Evolutionary conservation across 1,140 invertebrate genomes (phyloP).

Genomic region (Homarus americanus): DNA sequence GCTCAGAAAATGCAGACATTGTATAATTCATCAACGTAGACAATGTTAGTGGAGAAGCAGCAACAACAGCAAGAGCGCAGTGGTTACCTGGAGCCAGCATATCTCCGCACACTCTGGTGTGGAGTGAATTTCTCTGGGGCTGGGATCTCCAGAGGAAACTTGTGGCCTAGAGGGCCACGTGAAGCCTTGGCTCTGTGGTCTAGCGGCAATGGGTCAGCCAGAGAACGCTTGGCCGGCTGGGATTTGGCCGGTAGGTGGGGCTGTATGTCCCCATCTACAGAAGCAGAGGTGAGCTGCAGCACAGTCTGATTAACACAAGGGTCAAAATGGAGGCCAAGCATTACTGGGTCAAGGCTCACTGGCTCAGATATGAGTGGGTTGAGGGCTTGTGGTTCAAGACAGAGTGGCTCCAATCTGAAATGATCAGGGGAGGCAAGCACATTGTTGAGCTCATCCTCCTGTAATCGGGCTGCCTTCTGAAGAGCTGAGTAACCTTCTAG

Average conservation of each 20-base stretch:
- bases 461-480: conserved; percentile 68
- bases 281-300: conserved; percentile 69
- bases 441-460: conserved; percentile 71
- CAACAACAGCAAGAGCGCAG: conserved; percentile 67
- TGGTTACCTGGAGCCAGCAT: conserved; percentile 67
- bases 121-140: conserved; percentile 55
- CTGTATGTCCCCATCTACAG: conserved; percentile 50
- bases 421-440: conserved; percentile 51
- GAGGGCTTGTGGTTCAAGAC: conserved; percentile 29
- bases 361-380: conserved; percentile 50
- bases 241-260: conserved; percentile 31
- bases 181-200: conserved; percentile 55
- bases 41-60: conserved; percentile 70
- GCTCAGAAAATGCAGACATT: not conserved
- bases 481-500: conserved; percentile 74
- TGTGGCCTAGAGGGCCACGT: conserved; percentile 51
- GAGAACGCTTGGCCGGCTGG: conserved; percentile 45
- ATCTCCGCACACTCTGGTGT: conserved; percentile 57
- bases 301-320: conserved; percentile 73
- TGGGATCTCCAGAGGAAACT: conserved; percentile 59
- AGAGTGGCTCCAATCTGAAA: conserved; percentile 51
- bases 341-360: conserved; percentile 69
- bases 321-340: conserved; percentile 75
- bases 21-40: conserved; percentile 47
- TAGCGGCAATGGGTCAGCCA: conserved; percentile 57